Base-by-base conservation (phyloP, 2,888 invertebrate genomes). In the Chloroclysta siterata region DNA sequence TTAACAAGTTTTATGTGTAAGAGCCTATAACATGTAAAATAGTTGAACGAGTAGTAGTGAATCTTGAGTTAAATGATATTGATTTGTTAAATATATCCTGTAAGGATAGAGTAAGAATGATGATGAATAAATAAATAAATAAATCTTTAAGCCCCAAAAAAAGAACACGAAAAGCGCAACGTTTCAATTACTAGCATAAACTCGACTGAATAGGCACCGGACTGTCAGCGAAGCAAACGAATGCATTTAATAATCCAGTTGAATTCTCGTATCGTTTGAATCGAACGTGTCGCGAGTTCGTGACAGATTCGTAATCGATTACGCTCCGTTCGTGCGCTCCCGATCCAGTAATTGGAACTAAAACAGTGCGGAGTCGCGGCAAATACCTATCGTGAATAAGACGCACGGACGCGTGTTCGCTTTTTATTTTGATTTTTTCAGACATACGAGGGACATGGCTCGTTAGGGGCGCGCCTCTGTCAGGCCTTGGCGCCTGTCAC, bases 311-410 rank as follows among this genome's bases (percentile, higher is more conserved):
- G 68, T 69, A 78, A 81, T 85, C 87, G 88, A 87, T 86, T 82
- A 80, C 74, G 74, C 67, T 70, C 65, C 75, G 77, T 76, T 87
- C 88, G 89, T 88, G 88, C 78, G 82, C 79, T 77, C 80, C 77
- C 81, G 79, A 81, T 80, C 77, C 84, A 75, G 81, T 90, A 90
- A 90, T 90, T 90, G 90, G 89, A 84, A 80, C 79, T 78, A 79
- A 75, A 79, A 77, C 77, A 74, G 76, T 71, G 75, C 75, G 61
- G 53, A 58, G 51, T 44, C 65, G 72, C 80, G 80, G 83, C 82
- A 81, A 82, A 85, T 83, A 84, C 84, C 82, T 83, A 39, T 39
- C 36, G 36, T 70, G 79, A 82, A 75, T 76, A 74, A 81, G 66
- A 65, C 63, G 67, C 65, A 62, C 60, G 55, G 65, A 71, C 66